Evolutionary conservation across 37 sponge, comb jelly and placozoan species (phyloP).

Genomic region (Cliona cf. orientalis): DNA sequence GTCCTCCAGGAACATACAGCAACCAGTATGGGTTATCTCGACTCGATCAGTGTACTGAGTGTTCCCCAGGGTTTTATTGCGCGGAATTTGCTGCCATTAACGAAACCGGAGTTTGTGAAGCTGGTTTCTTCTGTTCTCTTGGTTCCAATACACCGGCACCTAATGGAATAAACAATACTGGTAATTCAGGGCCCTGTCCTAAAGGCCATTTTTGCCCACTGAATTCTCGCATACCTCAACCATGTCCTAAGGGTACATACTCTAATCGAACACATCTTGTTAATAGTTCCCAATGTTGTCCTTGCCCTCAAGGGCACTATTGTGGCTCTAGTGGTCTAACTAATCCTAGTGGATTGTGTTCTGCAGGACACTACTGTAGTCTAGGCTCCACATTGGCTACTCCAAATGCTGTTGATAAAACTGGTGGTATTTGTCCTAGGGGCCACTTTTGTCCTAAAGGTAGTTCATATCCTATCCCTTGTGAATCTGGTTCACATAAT

Average conservation of each 20-base stretch:
- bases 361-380: constrained; percentile 3
- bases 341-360: neutral
- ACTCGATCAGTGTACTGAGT: neutral
- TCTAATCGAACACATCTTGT: neutral
- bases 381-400: neutral
- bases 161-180: neutral
- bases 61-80: neutral
- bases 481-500: constrained; percentile 4
- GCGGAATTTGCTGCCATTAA: neutral
- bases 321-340: neutral
- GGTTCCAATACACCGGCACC: neutral
- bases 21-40: neutral
- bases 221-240: neutral
- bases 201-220: neutral
- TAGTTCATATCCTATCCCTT: neutral
- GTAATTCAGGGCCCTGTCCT: neutral
- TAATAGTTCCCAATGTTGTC: neutral
- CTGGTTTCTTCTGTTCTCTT: neutral
- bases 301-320: neutral
- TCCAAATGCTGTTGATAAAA: neutral
- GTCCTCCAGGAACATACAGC: neutral
- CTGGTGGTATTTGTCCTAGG: constrained; percentile 1
- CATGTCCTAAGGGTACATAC: neutral
- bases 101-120: neutral
- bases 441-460: neutral